Conservation (phyloP, 2,113 vertebrate genomes). For the Murina feae region DNA sequence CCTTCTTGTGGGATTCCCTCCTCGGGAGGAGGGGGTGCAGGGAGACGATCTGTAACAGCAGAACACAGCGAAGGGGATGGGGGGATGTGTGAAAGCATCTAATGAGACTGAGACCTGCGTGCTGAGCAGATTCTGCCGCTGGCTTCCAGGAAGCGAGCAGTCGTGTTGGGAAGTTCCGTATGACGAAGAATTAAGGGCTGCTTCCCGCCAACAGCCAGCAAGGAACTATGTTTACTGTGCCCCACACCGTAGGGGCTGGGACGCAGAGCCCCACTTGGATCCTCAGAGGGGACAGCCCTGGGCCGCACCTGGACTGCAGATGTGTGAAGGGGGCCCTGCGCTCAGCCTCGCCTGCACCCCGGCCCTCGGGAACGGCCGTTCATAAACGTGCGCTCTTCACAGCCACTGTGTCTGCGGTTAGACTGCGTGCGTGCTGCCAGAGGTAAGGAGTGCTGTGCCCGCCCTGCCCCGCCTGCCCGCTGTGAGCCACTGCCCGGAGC, state of each 20-base stretch:
- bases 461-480: neutral
- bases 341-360: neutral
- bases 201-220: neutral
- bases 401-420: neutral
- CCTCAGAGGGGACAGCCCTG: neutral
- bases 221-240: neutral
- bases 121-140: neutral
- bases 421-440: rapidly evolving
- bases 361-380: neutral
- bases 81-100: too few species aligned
- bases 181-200: neutral
- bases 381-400: neutral
- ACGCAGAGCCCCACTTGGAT: neutral
- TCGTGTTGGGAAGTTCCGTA: neutral
- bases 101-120: neutral
- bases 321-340: neutral
- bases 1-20: neutral
- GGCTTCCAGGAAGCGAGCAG: neutral
- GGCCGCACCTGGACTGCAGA: neutral
- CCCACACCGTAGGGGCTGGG: neutral
- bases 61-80: neutral
- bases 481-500: neutral
- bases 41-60: neutral
- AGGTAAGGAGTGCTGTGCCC: neutral
- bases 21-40: too few species aligned